Percentiles rank a stretch among this genome's conserved stretches.
Evolutionary conservation across 2,888 invertebrate genomes (phyloP).

Genomic region (Drosophila subsilvestris): DNA sequence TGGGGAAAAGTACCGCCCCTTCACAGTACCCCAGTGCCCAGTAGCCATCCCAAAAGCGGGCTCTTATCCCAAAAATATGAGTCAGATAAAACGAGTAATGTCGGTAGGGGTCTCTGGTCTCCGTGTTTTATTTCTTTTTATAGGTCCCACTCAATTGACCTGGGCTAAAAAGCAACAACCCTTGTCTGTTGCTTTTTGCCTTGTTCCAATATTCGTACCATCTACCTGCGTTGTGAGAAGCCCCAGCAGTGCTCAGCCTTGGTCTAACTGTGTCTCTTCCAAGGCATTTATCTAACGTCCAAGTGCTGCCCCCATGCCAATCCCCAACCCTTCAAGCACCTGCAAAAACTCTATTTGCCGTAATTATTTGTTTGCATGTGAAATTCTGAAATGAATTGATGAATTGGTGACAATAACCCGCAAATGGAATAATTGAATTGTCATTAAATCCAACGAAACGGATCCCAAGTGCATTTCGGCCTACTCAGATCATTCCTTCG

Average conservation of each 20-base stretch:
- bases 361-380: slow-evolving; percentile 76
- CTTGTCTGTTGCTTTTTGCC: slow-evolving; percentile 4
- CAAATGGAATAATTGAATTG: slow-evolving; percentile 57
- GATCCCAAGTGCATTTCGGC: slow-evolving; percentile 38
- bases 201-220: slow-evolving; percentile 15
- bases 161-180: slow-evolving; percentile 24
- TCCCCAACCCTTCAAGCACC: slow-evolving; percentile 19
- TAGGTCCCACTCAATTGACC: slow-evolving; percentile 44
- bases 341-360: slow-evolving; percentile 24
- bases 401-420: slow-evolving; percentile 35
- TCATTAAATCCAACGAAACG: slow-evolving; percentile 41
- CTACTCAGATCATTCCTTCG: background rate
- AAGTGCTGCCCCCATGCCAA: slow-evolving; percentile 7
- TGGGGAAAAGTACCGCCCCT: slow-evolving; percentile 15
- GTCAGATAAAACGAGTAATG: slow-evolving; percentile 16
- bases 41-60: background rate
- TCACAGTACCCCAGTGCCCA: background rate
- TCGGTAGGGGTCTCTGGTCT: slow-evolving; percentile 27
- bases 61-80: slow-evolving; percentile 10
- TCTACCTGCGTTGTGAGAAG: slow-evolving; percentile 23
- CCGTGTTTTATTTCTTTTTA: slow-evolving; percentile 20
- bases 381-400: background rate
- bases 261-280: slow-evolving; percentile 10
- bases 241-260: slow-evolving; percentile 32
- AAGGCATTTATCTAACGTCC: slow-evolving; percentile 32